Base-by-base conservation (phyloP, 2,888 invertebrate species). In the Podotricha telesiphe region DNA sequence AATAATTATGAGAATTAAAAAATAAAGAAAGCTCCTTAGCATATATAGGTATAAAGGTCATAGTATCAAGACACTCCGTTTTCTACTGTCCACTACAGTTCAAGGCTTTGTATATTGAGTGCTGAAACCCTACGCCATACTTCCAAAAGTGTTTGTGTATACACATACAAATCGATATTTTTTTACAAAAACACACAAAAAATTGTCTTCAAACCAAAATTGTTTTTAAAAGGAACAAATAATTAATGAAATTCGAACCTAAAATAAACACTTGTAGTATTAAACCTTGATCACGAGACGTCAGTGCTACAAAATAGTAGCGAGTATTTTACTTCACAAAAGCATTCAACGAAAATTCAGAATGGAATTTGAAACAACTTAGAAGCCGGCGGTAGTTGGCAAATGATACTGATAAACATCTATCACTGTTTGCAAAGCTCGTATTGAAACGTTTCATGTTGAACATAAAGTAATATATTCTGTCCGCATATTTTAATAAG, bases 371-470 rank as follows among this genome's bases (percentile, higher is more conserved):
- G 37, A 55, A 55, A 37, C 55, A 19, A 37, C 55, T 37, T 37
- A 17, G 55, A 55, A 53, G 37, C 55, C 34, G 55, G 55, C 34
- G 55, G 17, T 55, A 55, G 55, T 55, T 55, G 55, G 37, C 55
- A 55, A 55, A 55, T 55, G 55, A 37, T 17, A 55, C 55, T 55
- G 55, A 55, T 55, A 55, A 53, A 37, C 55, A 55, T 55, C 55
- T 55, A 17, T 55, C 37, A 37, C 17, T 55, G 17, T 55, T 55
- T 34, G 55, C 34, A 55, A 37, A 11, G 37, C 11, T 42, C 1
- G 1, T 55, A 55, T 55, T 55, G 55, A 55, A 37, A 19, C 37
- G 37, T 55, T 55, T 37, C 34, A 34, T 37, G 55, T 17, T 55
- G 55, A 37, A 55, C 17, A 37, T 13, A 53, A 53, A 53, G 34